Percentiles rank a stretch among this genome's conserved stretches.
These are phyloP conservation scores for Zaprionus africanus DNA, from an alignment of 1,140 invertebrate species.

Conservation along the genomic window DNA sequence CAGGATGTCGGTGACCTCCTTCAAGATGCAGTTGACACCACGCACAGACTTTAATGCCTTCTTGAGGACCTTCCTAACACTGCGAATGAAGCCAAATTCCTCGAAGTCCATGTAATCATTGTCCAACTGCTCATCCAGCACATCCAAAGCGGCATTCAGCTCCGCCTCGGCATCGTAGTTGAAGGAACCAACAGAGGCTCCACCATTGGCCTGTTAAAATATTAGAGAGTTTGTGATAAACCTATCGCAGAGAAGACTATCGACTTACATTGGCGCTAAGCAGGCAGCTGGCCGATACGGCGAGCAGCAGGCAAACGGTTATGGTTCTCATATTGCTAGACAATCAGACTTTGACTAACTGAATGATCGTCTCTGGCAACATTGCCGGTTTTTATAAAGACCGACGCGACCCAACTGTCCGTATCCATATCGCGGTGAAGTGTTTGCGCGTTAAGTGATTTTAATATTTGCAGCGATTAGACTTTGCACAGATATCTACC, in stretches of 20 bases:
- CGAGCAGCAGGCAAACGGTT: conserved; percentile 53
- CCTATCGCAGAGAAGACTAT: background rate
- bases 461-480: conserved; percentile 30
- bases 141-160: conserved; percentile 14
- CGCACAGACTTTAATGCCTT: conserved; percentile 38
- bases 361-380: conserved; percentile 31
- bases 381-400: conserved; percentile 51
- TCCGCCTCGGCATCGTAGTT: conserved; percentile 23
- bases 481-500: background rate
- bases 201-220: conserved; percentile 36
- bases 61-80: conserved; percentile 19
- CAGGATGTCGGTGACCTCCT: conserved; percentile 39
- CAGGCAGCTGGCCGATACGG: conserved; percentile 54
- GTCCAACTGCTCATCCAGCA: conserved; percentile 17
- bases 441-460: conserved; percentile 27
- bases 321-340: conserved; percentile 56
- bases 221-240: background rate
- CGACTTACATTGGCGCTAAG: conserved; percentile 52
- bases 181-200: background rate
- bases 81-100: conserved; percentile 20
- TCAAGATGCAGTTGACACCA: conserved; percentile 60
- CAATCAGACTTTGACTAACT: conserved; percentile 11
- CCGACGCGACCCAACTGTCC: background rate
- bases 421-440: conserved; percentile 20
- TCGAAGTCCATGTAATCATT: conserved; percentile 53